A percentile compares a stretch with the other conserved stretches of the same genome.
phyloP scores from a whole-genome alignment of 2,113 vertebrate genomes.

The Salvelinus sp. region DNA sequence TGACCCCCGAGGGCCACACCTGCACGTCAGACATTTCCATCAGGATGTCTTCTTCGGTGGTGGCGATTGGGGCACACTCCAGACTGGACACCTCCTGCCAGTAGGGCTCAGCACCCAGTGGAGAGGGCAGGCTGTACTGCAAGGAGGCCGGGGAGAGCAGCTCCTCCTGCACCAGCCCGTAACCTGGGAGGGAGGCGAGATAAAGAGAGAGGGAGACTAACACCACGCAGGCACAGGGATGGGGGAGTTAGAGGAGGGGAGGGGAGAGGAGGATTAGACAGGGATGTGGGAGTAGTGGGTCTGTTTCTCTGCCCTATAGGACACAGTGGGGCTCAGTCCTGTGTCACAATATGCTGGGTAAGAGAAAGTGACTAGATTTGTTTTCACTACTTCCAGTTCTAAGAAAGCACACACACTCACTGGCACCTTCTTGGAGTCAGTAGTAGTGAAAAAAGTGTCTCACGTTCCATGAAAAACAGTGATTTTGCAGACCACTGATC shows the following conservation, averaged over 20 bases:
- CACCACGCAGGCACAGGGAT: slow-evolving; percentile 65
- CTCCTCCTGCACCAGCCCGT: slow-evolving; percentile 94
- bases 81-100: slow-evolving; percentile 96
- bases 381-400: neutral
- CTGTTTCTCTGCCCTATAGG: slow-evolving; percentile 57
- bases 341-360: slow-evolving; percentile 55
- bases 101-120: slow-evolving; percentile 90
- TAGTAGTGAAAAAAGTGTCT: too few relatives aligned
- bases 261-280: slow-evolving; percentile 27
- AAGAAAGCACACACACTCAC: too few relatives aligned
- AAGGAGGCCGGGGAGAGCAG: slow-evolving; percentile 95
- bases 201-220: slow-evolving; percentile 68
- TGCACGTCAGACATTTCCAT: slow-evolving; percentile 97
- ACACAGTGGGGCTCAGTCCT: slow-evolving; percentile 36
- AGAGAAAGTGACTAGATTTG: neutral
- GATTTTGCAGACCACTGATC: neutral
- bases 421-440: too few relatives aligned
- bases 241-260: slow-evolving; percentile 18
- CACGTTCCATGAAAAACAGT: too few relatives aligned
- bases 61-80: slow-evolving; percentile 89
- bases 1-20: slow-evolving; percentile 93
- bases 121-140: slow-evolving; percentile 93
- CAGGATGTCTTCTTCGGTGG: slow-evolving; percentile 91
- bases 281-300: slow-evolving; percentile 17
- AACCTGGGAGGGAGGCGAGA: slow-evolving; percentile 77